A percentile compares a stretch with the other conserved stretches of the same genome.
Conservation (phyloP, 2,888 invertebrate genomes). For the Eurois occulta region DNA sequence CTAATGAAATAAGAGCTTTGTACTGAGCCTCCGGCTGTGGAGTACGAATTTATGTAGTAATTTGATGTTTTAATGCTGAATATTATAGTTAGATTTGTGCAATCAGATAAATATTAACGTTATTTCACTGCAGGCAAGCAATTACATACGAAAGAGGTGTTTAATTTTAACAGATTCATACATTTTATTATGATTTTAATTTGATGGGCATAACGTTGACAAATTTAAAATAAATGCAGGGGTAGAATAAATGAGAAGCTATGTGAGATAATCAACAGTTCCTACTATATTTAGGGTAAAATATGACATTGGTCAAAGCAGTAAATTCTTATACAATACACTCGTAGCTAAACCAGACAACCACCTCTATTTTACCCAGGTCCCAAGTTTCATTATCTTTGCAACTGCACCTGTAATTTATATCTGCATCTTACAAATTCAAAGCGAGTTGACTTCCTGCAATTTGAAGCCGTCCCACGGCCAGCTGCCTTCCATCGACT, state of each 20-base stretch:
- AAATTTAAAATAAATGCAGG: background rate
- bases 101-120: conserved; percentile 30
- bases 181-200: background rate
- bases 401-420: conserved; percentile 40
- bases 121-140: background rate
- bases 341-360: background rate
- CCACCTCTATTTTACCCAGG: background rate
- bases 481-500: conserved; percentile 69
- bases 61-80: conserved; percentile 38
- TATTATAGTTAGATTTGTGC: conserved; percentile 31
- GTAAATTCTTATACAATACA: background rate
- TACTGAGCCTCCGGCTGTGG: conserved; percentile 14
- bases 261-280: background rate
- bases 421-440: conserved; percentile 71
- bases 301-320: background rate
- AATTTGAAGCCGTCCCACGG: conserved; percentile 66
- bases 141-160: background rate
- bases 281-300: background rate
- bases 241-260: background rate
- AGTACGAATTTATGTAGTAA: conserved; percentile 26
- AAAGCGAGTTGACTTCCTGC: conserved; percentile 71
- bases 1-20: conserved; percentile 52
- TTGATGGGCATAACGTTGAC: background rate
- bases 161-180: background rate
- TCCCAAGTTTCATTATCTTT: background rate